Conservation (phyloP, 2,797 vertebrate species). For the Falco novaeseelandiae region DNA sequence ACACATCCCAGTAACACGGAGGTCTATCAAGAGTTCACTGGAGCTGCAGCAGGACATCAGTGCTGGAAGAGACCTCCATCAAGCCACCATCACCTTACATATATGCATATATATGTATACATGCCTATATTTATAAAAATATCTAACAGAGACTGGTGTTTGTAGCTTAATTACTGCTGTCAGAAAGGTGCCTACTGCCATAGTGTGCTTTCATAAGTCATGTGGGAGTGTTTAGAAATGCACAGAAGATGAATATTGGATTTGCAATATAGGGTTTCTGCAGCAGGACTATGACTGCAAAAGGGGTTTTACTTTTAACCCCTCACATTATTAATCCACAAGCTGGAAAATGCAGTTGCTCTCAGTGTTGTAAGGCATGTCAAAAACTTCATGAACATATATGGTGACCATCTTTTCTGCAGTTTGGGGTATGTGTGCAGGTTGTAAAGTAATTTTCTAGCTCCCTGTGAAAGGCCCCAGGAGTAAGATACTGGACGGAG, state of each 20-base stretch:
- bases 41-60: neutral
- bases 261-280: neutral
- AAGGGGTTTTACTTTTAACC: neutral
- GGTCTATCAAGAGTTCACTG: neutral
- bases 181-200: neutral
- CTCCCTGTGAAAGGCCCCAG: neutral
- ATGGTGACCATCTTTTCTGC: neutral
- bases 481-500: neutral
- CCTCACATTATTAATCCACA: neutral
- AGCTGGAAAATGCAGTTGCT: neutral
- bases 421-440: neutral
- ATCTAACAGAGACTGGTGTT: neutral
- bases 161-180: neutral
- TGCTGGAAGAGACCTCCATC: neutral
- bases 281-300: neutral
- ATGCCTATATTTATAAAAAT: neutral
- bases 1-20: neutral
- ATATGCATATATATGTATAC: neutral
- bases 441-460: neutral
- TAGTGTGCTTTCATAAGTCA: neutral
- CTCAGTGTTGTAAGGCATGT: neutral
- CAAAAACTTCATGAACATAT: neutral
- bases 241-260: neutral
- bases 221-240: neutral
- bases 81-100: fast-evolving